Base-by-base conservation (phyloP, 2,797 vertebrate genomes). In the Simalia tracyae region DNA sequence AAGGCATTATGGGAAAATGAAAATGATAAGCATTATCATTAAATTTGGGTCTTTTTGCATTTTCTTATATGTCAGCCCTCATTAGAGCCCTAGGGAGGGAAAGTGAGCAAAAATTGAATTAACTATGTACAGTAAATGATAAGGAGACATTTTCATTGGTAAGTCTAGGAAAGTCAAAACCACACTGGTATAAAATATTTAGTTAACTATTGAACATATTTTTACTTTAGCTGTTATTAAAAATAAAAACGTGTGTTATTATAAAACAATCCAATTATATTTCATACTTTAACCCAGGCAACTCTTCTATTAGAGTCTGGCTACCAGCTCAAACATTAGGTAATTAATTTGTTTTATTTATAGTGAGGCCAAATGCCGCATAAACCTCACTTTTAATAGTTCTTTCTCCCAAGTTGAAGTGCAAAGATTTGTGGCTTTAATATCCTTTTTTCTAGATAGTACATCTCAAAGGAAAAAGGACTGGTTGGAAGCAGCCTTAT, bases 261-360 rank as follows among this genome's bases (percentile, higher is more conserved):
- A 87, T 92, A 84, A 92, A 88, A 54, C 0, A 50, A 94, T 93
- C 94, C 93, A 95, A 95, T 92, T 93, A 22, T 84, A 91, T 87
- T 46, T 93, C 91, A 56, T 91, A 68, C 12, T 7, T 84, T 7
- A 89, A 87, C 72, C 92, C 72, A 90, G 81, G 0, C 0, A 92
- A 86, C 31, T 84, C 76, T 6, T 76, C 36, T 60, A 64, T 86
- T 95, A 50, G 84, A 1, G 61, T 42, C 26, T 93, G 61, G 28
- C 63, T 87, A 91, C 59, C 64, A 22, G 4, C 84, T 91, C 0
- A 0, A 87, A 66, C 68, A 86, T 6, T 91, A 60, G 4, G 42
- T 89, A 12, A 28, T 46, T 50, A 81, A 42, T 36, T 2, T 88
- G 8, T 68, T 84, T 50, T 50, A 66, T 84, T 88, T 46, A 64